Conservation (phyloP, 2,888 invertebrate genomes). For the Automeris io region DNA sequence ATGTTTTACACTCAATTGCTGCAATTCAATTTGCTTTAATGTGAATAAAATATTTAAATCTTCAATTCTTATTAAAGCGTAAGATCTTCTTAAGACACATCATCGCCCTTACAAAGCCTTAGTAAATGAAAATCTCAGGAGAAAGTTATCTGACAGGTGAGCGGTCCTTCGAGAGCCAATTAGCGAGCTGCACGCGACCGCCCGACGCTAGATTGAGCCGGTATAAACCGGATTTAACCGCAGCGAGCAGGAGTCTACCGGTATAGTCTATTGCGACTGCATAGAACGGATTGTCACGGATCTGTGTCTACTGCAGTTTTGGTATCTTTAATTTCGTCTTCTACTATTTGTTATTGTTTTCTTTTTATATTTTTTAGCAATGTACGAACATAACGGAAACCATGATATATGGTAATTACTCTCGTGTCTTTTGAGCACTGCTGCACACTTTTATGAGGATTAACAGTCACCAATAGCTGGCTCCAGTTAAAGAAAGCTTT, state of each 20-base stretch:
- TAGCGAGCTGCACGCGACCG: slow-evolving; percentile 13
- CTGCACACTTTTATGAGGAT: too few relatives aligned
- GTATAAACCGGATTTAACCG: slow-evolving; percentile 5
- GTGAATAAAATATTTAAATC: too few relatives aligned
- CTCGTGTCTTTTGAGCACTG: too few relatives aligned
- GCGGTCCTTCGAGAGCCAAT: slow-evolving; percentile 25
- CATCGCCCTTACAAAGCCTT: background rate
- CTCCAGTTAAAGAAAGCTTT: too few relatives aligned
- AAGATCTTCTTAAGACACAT: background rate
- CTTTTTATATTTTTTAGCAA: too few relatives aligned
- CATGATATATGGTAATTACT: too few relatives aligned
- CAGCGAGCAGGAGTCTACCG: slow-evolving; percentile 2
- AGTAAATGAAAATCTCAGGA: background rate
- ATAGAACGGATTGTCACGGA: background rate
- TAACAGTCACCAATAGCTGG: too few relatives aligned
- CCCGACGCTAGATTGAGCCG: slow-evolving; percentile 6
- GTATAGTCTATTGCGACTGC: background rate
- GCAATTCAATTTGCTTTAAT: too few relatives aligned
- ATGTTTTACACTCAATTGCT: too few relatives aligned
- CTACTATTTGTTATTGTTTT: too few relatives aligned
- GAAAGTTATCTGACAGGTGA: slow-evolving; percentile 23
- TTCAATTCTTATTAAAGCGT: background rate
- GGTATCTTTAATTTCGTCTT: background rate
- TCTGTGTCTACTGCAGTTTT: background rate
- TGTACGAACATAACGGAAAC: too few relatives aligned